phyloP scores from a whole-genome alignment of 1,140 invertebrate species.

The Drosophila melanogaster region DNA sequence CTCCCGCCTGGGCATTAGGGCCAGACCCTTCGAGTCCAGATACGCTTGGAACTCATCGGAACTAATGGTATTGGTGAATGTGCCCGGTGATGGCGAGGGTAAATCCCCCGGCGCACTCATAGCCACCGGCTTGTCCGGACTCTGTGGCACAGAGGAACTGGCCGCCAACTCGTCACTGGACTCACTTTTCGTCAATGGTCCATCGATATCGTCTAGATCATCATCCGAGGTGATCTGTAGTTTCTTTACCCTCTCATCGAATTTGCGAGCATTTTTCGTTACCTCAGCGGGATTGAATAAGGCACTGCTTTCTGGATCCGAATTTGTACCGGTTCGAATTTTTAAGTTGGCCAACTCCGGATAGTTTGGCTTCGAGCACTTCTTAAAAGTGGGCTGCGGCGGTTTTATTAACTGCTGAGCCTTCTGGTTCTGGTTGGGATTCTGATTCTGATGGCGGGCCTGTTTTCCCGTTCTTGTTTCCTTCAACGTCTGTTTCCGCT shows the following conservation, averaged over 20 bases:
- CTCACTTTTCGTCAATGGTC: slow-evolving; percentile 74
- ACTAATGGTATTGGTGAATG: slow-evolving; percentile 81
- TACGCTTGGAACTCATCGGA: slow-evolving; percentile 82
- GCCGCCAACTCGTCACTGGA: slow-evolving; percentile 70
- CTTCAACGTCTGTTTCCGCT: slow-evolving; percentile 42
- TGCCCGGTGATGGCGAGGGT: slow-evolving; percentile 18
- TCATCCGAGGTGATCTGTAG: slow-evolving; percentile 81
- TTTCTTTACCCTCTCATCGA: slow-evolving; percentile 81
- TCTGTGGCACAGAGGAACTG: slow-evolving; percentile 5
- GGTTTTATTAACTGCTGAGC: background rate
- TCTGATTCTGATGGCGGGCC: slow-evolving; percentile 19
- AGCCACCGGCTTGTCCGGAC: slow-evolving; percentile 1
- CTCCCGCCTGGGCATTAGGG: slow-evolving; percentile 63
- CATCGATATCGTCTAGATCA: slow-evolving; percentile 81
- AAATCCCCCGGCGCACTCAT: background rate
- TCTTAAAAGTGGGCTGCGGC: slow-evolving; percentile 58
- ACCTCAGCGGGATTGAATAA: slow-evolving; percentile 78
- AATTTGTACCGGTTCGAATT: slow-evolving; percentile 71
- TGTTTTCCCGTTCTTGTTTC: slow-evolving; percentile 4
- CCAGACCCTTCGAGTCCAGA: slow-evolving; percentile 74
- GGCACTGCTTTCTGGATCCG: slow-evolving; percentile 34
- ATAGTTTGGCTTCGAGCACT: slow-evolving; percentile 81
- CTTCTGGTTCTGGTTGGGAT: slow-evolving; percentile 2
- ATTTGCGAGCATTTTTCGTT: slow-evolving; percentile 80
- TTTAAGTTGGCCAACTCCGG: slow-evolving; percentile 83